A percentile compares a stretch with the other conserved stretches of the same genome.
phyloP scores from a whole-genome alignment of 2,888 invertebrate species.

The Noctua janthina region DNA sequence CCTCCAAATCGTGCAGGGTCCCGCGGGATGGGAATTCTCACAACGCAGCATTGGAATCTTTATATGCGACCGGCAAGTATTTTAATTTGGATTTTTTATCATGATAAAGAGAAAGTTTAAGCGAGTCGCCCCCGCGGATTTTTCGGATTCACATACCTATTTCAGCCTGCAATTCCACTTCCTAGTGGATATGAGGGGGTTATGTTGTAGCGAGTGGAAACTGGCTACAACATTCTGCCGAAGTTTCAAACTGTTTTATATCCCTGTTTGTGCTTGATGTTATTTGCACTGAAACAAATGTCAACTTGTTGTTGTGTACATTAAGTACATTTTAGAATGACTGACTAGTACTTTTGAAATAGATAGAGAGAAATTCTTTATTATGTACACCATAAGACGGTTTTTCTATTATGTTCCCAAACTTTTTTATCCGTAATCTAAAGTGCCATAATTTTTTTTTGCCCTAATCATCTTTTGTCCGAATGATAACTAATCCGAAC shows the following conservation, averaged over 20 bases:
- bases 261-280: background rate
- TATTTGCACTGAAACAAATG: background rate
- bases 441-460: too few relatives aligned
- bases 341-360: background rate
- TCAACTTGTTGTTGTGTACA: background rate
- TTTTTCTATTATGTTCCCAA: too few relatives aligned
- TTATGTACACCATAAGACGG: too few relatives aligned
- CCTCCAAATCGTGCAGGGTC: slow-evolving; percentile 21
- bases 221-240: background rate
- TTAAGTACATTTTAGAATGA: background rate
- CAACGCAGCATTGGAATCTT: slow-evolving; percentile 12
- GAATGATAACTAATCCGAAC: too few relatives aligned
- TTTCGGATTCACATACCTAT: slow-evolving; percentile 1
- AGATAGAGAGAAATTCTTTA: too few relatives aligned
- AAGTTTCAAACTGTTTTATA: background rate
- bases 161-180: background rate
- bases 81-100: slow-evolving; percentile 21
- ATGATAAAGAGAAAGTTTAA: background rate
- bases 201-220: background rate
- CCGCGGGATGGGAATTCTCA: slow-evolving; percentile 2
- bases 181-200: background rate
- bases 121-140: background rate
- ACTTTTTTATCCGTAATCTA: too few relatives aligned
- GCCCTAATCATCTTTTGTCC: too few relatives aligned
- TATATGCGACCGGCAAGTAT: slow-evolving; percentile 20